Conservation (phyloP, 2,888 invertebrate species). For the Ypsolopha sequella region DNA sequence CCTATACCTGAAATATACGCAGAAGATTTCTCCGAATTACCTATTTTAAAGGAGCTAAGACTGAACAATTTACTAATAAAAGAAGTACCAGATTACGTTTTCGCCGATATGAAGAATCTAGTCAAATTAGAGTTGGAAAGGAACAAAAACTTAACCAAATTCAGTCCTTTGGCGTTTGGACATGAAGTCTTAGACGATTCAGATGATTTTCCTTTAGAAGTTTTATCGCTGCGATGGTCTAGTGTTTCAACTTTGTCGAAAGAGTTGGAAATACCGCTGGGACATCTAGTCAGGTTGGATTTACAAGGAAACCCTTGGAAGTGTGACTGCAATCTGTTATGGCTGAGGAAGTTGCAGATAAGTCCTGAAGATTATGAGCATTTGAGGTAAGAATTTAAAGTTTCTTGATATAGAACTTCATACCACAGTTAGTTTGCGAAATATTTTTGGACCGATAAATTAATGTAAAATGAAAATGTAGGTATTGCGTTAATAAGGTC, state of each 20-base stretch:
- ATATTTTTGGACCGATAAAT: too few relatives aligned
- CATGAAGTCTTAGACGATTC: constrained; percentile 41
- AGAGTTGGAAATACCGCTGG: constrained; percentile 51
- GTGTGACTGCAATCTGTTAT: constrained; percentile 73
- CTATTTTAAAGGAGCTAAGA: constrained; percentile 62
- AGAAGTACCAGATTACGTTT: constrained; percentile 64
- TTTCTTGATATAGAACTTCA: too few relatives aligned
- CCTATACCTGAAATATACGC: constrained; percentile 57
- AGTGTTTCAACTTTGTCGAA: constrained; percentile 43
- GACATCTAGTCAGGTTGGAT: constrained; percentile 53
- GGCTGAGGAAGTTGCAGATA: constrained; percentile 58
- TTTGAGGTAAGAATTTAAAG: constrained; percentile 40
- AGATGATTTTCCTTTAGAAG: constrained; percentile 51
- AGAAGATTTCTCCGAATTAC: constrained; percentile 59
- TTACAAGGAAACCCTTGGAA: constrained; percentile 74
- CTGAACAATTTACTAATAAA: constrained; percentile 69
- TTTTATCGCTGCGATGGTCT: constrained; percentile 56
- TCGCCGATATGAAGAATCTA: constrained; percentile 64
- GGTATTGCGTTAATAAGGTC: too few relatives aligned
- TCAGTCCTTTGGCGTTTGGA: constrained; percentile 56
- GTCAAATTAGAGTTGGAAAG: constrained; percentile 64
- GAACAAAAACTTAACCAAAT: constrained; percentile 60
- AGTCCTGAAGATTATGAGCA: constrained; percentile 43
- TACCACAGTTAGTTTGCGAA: too few relatives aligned
- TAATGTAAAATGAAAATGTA: too few relatives aligned